Base-by-base conservation (phyloP, 2,888 invertebrate species). In the Pseudococcus longispinus region DNA sequence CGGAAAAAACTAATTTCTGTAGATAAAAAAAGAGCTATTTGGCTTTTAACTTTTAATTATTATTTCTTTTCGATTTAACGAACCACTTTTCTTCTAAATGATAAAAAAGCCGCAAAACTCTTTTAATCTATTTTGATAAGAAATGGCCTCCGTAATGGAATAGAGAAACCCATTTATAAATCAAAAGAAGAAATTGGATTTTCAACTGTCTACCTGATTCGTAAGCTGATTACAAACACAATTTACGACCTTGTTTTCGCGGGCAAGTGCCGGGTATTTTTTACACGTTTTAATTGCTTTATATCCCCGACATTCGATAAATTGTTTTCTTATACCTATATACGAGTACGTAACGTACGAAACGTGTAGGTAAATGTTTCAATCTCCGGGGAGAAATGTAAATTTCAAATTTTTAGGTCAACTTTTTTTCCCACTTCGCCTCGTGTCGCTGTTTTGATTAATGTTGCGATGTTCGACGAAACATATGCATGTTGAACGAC, bases 101-200 rank as follows among this genome's bases (percentile, higher is more conserved):
- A 74, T 74, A 74, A 74, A 74, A 74, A 74, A 74, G 32, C 74
- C 74, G 74, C 74, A 74, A 74, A 74, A 29, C 74, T 74, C 32
- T 74, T 74, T 65, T 74, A 74, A 74, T 74, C 74, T 74, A 74
- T 74, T 74, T 37, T 37, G 74, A 74, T 74, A 74, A 74, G 74
- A 37, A 74, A 74, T 37, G 74, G 74, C 74, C 74, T 74, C 74
- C 74, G 74, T 74, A 74, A 74, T 74, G 74, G 74, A 32, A 74
- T 74, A 74, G 74, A 74, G 74, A 74, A 74, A 74, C 11, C 74
- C 74, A 74, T 74, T 74, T 74, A 74, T 74, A 74, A 74, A 74
- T 74, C 74, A 74, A 74, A 74, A 74, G 74, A 74, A 74, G 74
- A 74, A 74, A 74, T 74, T 74, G 74, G 74, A 74, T 74, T 74